Conservation (phyloP, 2,888 invertebrate species). For the Stegana nigrithorax region DNA sequence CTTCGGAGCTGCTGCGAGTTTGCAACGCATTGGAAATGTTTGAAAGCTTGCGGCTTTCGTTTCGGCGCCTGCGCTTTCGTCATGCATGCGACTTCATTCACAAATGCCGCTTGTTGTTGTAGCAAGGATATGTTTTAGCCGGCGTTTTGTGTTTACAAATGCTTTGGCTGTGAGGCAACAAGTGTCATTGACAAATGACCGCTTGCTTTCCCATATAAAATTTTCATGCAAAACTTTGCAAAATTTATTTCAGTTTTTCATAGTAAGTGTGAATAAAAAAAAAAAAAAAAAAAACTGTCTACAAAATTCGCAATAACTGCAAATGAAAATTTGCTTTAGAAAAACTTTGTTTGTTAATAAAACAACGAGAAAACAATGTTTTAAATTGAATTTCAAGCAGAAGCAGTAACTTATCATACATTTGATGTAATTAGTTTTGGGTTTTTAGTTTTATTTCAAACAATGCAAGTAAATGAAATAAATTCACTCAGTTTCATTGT, state of each 20-base stretch:
- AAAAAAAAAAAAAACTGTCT: too few species aligned
- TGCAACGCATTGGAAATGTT: slow-evolving; percentile 4
- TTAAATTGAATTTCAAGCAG: too few species aligned
- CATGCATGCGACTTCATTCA: slow-evolving; percentile 36
- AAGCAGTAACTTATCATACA: too few species aligned
- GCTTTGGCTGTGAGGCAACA: neutral
- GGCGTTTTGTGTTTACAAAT: neutral
- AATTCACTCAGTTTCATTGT: too few species aligned
- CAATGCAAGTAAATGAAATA: too few species aligned
- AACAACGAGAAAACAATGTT: too few species aligned
- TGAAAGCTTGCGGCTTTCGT: neutral
- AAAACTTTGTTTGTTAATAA: too few species aligned
- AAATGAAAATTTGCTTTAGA: too few species aligned
- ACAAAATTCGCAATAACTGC: too few species aligned
- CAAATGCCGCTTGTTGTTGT: slow-evolving; percentile 35
- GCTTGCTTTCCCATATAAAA: neutral
- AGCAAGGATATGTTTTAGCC: neutral
- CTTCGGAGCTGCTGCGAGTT: neutral
- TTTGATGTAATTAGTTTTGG: too few species aligned
- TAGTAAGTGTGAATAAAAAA: neutral
- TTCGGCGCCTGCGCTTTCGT: slow-evolving; percentile 28
- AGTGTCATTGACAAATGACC: neutral
- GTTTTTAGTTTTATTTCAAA: too few species aligned
- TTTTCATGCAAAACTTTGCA: neutral
- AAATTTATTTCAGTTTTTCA: neutral